Evolutionary conservation across 2,113 vertebrate species (phyloP), one percentile per base, ranked within the genome.

Genomic region (Rhinopithecus roxellana): DNA sequence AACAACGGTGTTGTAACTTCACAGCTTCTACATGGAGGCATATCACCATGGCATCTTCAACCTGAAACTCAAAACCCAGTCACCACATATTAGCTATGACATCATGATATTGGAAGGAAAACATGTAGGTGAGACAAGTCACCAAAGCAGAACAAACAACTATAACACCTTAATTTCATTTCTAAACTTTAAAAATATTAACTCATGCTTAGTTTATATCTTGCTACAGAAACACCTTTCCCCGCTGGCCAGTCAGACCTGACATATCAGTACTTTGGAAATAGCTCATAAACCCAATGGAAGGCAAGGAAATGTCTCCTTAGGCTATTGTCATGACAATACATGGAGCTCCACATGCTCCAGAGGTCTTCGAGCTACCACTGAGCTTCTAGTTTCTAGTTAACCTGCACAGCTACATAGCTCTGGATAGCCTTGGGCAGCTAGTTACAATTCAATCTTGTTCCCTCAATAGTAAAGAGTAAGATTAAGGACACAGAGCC

Each of bases 211-310:
- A 43, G 2, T 74, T 85, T 80, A 35, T 43, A 13, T 59, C 82
- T 93, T 93, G 57, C 92, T 43, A 70, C 45, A 89, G 48, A 77
- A 97, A 93, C 1, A 20, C 30, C 6, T 85, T 92, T 91, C 25
- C 25, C 79, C 8, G 18, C 50, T 64, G 10, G 43, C n/a, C 64
- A 67, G 35, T 74, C 55, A 80, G n/a, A 83, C 8, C 35, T 59
- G 61, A 74, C 70, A 52, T 35, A 38, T 18, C 35, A 45, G 38
- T n/a, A 12, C 43, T 84, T 55, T 75, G 14, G 75, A 87, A 86
- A 80, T 38, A 77, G 95, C 75, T 87, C 74, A 79, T 17, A 72
- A 87, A 70, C 17, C 59, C 81, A 74, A 6, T 1, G 43, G 32
- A 61, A 70, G 69, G 52, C 30, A 20, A 43, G 35, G 52, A 57